Conservation (phyloP, 2,113 vertebrate species). For the Percopsis transmontana region DNA sequence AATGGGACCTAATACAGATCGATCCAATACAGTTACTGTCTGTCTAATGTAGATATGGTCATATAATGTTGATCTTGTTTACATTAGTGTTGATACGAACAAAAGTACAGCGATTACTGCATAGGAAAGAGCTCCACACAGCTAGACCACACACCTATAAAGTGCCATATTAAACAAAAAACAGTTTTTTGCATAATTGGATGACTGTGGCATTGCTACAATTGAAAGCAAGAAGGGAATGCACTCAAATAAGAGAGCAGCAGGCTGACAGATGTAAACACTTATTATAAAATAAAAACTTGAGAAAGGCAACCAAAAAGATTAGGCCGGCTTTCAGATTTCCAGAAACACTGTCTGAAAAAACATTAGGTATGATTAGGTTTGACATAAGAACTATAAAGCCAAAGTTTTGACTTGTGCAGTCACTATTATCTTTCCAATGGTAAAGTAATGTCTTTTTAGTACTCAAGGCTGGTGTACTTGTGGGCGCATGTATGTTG, state of each 20-base stretch:
- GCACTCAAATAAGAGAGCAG: slow-evolving; percentile 46
- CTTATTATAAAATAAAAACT: slow-evolving; percentile 31
- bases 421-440: slow-evolving; percentile 28
- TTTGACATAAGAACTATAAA: slow-evolving; percentile 7
- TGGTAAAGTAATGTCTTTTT: slow-evolving; percentile 58
- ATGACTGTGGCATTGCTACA: slow-evolving; percentile 68
- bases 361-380: neutral
- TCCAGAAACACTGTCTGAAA: neutral
- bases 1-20: slow-evolving; percentile 28
- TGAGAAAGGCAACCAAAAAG: slow-evolving; percentile 1
- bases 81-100: slow-evolving; percentile 42
- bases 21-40: slow-evolving; percentile 21
- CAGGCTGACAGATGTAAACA: slow-evolving; percentile 24
- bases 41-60: slow-evolving; percentile 28
- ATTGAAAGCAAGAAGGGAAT: slow-evolving; percentile 61
- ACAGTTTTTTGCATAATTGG: slow-evolving; percentile 67
- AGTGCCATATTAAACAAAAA: slow-evolving; percentile 52
- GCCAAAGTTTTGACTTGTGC: slow-evolving; percentile 23
- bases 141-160: slow-evolving; percentile 57
- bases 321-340: slow-evolving; percentile 3
- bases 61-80: slow-evolving; percentile 30
- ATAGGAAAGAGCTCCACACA: slow-evolving; percentile 48
- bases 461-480: slow-evolving; percentile 37
- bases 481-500: neutral
- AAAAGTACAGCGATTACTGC: slow-evolving; percentile 47